Percentiles rank a stretch among this genome's conserved stretches.
phyloP scores from a whole-genome alignment of 2,797 vertebrate species.

The Melanogrammus aeglefinus region DNA sequence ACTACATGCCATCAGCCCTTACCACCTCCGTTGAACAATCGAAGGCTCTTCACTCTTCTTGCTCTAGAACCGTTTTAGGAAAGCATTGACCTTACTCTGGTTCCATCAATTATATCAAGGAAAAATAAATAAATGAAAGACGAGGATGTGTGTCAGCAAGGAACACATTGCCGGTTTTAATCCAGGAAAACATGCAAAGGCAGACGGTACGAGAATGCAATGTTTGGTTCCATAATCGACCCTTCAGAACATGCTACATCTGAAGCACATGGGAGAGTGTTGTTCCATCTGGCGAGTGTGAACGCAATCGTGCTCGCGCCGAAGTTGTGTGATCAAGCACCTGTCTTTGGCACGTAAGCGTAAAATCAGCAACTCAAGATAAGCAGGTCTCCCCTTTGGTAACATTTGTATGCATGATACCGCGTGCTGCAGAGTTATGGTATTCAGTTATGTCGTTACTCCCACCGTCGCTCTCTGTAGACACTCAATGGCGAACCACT shows the following conservation, averaged over 20 bases:
- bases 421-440: slow-evolving; percentile 50
- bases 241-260: neutral
- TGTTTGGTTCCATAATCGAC: neutral
- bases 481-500: slow-evolving; percentile 61
- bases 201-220: neutral
- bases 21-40: slow-evolving; percentile 39
- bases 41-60: slow-evolving; percentile 50
- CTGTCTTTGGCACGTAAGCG: neutral
- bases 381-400: slow-evolving; percentile 31
- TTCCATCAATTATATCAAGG: neutral
- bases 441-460: slow-evolving; percentile 36
- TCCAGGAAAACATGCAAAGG: neutral
- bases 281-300: neutral
- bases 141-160: slow-evolving; percentile 41
- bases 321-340: neutral
- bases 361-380: slow-evolving; percentile 24
- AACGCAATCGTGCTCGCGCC: neutral
- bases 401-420: slow-evolving; percentile 63
- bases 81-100: slow-evolving; percentile 42
- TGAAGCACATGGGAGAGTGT: neutral
- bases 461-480: slow-evolving; percentile 59
- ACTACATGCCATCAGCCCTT: slow-evolving; percentile 42
- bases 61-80: slow-evolving; percentile 55
- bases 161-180: neutral
- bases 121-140: neutral